Percentiles rank a stretch among this genome's conserved stretches.
Conservation (phyloP, 2,888 invertebrate genomes). For the Cryptocephalus primarius region DNA sequence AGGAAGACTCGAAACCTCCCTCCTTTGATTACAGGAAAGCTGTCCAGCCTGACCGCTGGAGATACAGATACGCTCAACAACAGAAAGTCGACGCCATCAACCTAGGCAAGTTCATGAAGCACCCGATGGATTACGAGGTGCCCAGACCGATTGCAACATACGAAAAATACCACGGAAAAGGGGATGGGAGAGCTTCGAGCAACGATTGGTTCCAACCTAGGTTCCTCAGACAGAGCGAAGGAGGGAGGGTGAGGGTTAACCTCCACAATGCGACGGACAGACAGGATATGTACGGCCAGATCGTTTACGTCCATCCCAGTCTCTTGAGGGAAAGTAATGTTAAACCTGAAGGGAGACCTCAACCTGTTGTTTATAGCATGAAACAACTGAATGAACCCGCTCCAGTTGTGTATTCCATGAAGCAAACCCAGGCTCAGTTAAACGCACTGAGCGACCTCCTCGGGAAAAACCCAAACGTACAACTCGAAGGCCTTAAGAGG, state of each 20-base stretch:
- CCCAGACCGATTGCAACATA: neutral
- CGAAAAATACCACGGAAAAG: neutral
- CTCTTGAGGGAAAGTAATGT: slow-evolving; percentile 7
- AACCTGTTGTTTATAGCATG: too few species aligned
- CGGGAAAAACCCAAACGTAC: slow-evolving; percentile 40
- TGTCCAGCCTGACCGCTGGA: slow-evolving; percentile 26
- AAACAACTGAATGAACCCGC: slow-evolving; percentile 1
- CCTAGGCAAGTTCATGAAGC: slow-evolving; percentile 4
- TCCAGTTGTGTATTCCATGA: slow-evolving; percentile 5
- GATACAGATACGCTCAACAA: slow-evolving; percentile 27
- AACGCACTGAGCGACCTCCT: slow-evolving; percentile 39
- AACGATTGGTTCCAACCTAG: neutral
- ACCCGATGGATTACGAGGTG: neutral
- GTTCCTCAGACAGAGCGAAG: neutral
- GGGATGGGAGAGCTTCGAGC: slow-evolving; percentile 6
- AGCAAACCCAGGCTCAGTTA: slow-evolving; percentile 19
- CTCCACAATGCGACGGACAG: slow-evolving; percentile 1
- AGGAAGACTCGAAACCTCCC: slow-evolving; percentile 16
- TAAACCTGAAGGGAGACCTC: slow-evolving; percentile 5
- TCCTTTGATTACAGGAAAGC: slow-evolving; percentile 21
- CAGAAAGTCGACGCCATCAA: slow-evolving; percentile 23
- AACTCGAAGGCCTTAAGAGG: slow-evolving; percentile 42
- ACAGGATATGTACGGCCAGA: too few species aligned
- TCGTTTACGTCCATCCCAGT: slow-evolving; percentile 18
- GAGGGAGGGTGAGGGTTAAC: slow-evolving; percentile 7